These are phyloP conservation scores for Cossypha polioptera DNA, from an alignment of 2,797 vertebrate genomes.

Conservation along the genomic window DNA sequence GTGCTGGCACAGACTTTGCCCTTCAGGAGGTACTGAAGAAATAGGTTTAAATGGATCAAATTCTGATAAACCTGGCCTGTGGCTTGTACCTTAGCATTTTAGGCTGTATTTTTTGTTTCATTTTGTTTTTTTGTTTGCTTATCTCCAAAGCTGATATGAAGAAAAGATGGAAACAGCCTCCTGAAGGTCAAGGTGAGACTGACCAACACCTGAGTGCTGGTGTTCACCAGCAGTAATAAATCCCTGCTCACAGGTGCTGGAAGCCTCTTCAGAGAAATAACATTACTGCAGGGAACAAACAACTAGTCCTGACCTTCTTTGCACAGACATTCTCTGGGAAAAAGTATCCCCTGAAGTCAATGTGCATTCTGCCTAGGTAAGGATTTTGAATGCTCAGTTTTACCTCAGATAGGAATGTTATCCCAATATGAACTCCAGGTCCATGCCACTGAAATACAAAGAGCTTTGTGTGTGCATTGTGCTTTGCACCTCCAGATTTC, in stretches of 20 bases:
- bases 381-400: background rate
- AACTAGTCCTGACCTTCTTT: background rate
- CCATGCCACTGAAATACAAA: background rate
- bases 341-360: background rate
- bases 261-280: background rate
- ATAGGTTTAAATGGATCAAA: background rate
- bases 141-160: background rate
- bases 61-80: background rate
- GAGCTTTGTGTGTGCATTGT: background rate
- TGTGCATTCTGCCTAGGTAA: slow-evolving; percentile 9
- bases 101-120: background rate
- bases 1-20: background rate
- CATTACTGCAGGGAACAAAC: background rate
- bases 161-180: background rate
- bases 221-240: background rate
- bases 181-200: background rate
- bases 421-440: background rate
- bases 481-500: background rate
- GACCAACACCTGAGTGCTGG: background rate
- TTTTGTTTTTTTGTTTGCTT: background rate
- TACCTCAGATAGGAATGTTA: background rate
- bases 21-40: background rate
- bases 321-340: background rate
- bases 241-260: background rate
- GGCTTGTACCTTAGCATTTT: background rate